Evolutionary conservation across 2,888 invertebrate genomes (phyloP).

Genomic region (Leptopilina myrica): DNA sequence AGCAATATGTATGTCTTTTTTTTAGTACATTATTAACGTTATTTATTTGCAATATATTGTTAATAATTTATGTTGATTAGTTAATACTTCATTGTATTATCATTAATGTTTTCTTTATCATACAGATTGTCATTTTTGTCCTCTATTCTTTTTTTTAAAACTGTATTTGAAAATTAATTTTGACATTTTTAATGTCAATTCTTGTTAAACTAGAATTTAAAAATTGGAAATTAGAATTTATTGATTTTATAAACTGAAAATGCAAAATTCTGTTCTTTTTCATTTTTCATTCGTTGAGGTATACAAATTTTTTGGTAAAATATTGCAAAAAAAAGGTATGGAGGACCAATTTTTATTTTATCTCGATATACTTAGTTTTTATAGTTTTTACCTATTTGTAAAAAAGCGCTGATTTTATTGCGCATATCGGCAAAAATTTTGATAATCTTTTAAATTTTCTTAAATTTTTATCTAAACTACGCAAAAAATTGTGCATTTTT

Average conservation of each 20-base stretch:
- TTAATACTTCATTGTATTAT: slow-evolving; percentile 55
- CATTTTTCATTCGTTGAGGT: too few relatives aligned
- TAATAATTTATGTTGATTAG: slow-evolving; percentile 48
- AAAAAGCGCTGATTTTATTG: slow-evolving; percentile 47
- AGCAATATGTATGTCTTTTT: slow-evolving; percentile 38
- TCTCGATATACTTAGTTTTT: slow-evolving; percentile 50
- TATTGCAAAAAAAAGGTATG: not conserved
- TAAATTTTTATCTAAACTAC: slow-evolving; percentile 53
- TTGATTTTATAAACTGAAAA: too few relatives aligned
- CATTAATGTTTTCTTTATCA: slow-evolving; percentile 63
- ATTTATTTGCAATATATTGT: slow-evolving; percentile 44
- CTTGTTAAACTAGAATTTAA: too few relatives aligned
- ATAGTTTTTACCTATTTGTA: slow-evolving; percentile 15
- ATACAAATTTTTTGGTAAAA: too few relatives aligned
- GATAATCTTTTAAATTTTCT: slow-evolving; percentile 12
- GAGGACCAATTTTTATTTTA: slow-evolving; percentile 45
- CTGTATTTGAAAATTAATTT: not conserved
- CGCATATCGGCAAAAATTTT: slow-evolving; percentile 45
- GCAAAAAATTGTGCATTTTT: slow-evolving; percentile 65
- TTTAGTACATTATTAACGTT: slow-evolving; percentile 50
- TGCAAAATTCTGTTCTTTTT: too few relatives aligned
- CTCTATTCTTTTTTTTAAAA: slow-evolving; percentile 31
- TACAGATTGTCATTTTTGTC: slow-evolving; percentile 75
- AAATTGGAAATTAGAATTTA: too few relatives aligned
- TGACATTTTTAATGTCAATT: too few relatives aligned